These are phyloP conservation scores for Pogonomyrmex californicus DNA, from an alignment of 1,140 invertebrate species.

Conservation along the genomic window DNA sequence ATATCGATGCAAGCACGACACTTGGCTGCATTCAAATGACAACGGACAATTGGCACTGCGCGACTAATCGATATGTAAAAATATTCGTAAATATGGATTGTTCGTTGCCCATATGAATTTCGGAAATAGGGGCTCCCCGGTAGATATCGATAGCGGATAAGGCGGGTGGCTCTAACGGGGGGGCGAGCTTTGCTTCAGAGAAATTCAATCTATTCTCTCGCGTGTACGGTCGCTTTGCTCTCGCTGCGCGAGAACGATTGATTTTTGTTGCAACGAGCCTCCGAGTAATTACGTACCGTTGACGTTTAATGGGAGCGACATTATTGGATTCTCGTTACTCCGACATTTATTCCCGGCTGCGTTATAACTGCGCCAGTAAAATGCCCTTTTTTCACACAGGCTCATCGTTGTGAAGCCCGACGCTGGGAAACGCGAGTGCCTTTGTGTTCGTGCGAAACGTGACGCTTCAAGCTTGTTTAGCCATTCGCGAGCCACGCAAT, in stretches of 20 bases:
- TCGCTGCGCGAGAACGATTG: slow-evolving; percentile 40
- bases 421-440: neutral
- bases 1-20: slow-evolving; percentile 6
- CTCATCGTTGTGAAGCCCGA: slow-evolving; percentile 1
- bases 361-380: slow-evolving; percentile 31
- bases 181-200: neutral
- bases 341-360: slow-evolving; percentile 38
- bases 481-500: slow-evolving; percentile 9
- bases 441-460: neutral
- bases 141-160: slow-evolving; percentile 28
- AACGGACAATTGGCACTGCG: neutral
- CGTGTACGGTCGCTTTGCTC: slow-evolving; percentile 13
- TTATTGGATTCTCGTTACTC: slow-evolving; percentile 64
- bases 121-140: neutral
- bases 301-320: slow-evolving; percentile 60
- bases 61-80: slow-evolving; percentile 18
- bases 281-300: slow-evolving; percentile 54
- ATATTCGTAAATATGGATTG: slow-evolving; percentile 37
- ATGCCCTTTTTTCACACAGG: slow-evolving; percentile 1
- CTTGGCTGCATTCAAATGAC: slow-evolving; percentile 2
- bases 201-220: slow-evolving; percentile 35
- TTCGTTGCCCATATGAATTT: neutral
- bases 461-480: slow-evolving; percentile 2
- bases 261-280: slow-evolving; percentile 46
- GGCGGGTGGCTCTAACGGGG: neutral